Base-by-base conservation (phyloP, 2,888 invertebrate species). In the Drepanosiphum platanoidis region DNA sequence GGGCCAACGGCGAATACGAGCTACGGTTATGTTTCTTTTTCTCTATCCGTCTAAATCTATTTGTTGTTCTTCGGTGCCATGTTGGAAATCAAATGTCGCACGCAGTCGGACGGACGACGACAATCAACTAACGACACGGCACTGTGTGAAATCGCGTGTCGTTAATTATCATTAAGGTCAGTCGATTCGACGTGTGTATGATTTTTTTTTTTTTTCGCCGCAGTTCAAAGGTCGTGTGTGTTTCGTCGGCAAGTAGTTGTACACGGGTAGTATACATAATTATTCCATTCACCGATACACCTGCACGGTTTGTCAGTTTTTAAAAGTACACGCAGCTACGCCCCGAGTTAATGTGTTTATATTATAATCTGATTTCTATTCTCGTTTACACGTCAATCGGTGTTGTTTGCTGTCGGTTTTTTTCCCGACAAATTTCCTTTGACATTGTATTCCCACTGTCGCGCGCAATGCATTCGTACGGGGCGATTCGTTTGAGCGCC, bases 91-190 rank as follows among this genome's bases (percentile, higher is more conserved):
- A 79, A 68, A 42, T 46, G 46, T n/a, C 32, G 32, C 46, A 46
- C 66, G 42, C 66, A 79, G 78, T 64, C 13, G 8, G 22, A 5
- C 52, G 18, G 46, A 5, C 52, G 18, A 34, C 34, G 52, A 79
- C 66, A 66, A 79, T 68, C 32, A 46, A 32, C 18, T 34, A 79
- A 79, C 61, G 77, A 27, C 32, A 68, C n/a, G 77, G 34, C 32
- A 68, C n/a, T 46, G 68, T 46, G 68, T 79, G 52, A 46, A 46
- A 46, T 46, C 46, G n/a, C n/a, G 79, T 68, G 68, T 79, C 79
- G 46, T 79, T 79, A 79, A 79, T 79, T n/a, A n/a, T n/a, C n/a
- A n/a, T n/a, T 79, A 79, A 79, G 79, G 79, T 52, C 52, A 52
- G 52, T 79, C 79, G 42, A n/a, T n/a, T 46, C 18, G 46, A 52